These are phyloP conservation scores for Passer domesticus DNA, from an alignment of 2,113 vertebrate genomes.

Conservation along the genomic window DNA sequence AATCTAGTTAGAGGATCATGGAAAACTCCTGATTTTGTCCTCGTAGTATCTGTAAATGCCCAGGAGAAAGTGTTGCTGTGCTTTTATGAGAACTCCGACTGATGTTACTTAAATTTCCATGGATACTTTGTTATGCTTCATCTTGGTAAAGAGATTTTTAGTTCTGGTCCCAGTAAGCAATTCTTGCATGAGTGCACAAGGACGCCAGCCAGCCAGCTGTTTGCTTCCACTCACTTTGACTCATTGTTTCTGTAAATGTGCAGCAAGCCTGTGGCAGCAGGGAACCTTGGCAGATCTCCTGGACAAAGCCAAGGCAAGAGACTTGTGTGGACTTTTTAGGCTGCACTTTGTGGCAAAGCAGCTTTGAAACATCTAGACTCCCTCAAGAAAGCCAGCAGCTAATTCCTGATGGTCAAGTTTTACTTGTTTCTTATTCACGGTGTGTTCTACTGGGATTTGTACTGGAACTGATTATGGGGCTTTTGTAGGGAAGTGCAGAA, in stretches of 20 bases:
- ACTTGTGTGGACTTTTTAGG: background rate
- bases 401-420: background rate
- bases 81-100: background rate
- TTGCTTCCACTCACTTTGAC: background rate
- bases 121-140: background rate
- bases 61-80: rapidly evolving
- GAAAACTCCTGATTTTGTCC: background rate
- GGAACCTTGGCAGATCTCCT: background rate
- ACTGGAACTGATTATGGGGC: background rate
- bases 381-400: background rate
- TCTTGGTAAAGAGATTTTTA: background rate
- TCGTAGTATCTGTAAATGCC: background rate
- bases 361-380: background rate
- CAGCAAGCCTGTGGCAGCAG: background rate
- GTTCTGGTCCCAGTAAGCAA: background rate
- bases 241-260: background rate
- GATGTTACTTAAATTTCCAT: background rate
- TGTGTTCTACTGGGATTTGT: background rate
- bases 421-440: background rate
- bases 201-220: background rate
- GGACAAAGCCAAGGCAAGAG: background rate
- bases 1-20: background rate
- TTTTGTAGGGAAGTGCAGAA: background rate
- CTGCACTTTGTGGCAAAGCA: background rate
- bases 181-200: background rate